Evolutionary conservation across 2,797 vertebrate species (phyloP).

Genomic region (Spatula versicolor): DNA sequence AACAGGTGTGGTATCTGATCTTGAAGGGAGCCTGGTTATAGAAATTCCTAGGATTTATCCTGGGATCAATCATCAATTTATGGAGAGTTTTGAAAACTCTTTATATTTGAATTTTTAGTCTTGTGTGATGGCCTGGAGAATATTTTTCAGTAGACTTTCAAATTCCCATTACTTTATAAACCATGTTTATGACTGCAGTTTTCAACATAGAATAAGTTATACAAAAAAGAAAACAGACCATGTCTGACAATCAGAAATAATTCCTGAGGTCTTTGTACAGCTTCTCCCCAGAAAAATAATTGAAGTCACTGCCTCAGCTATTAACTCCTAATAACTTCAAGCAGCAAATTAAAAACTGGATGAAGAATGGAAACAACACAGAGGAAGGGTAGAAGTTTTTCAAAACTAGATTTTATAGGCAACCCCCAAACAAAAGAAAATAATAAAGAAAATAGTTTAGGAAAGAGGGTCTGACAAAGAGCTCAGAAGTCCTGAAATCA

Average conservation of each 20-base stretch:
- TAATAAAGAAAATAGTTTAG: neutral
- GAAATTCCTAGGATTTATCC: neutral
- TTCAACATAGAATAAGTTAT: neutral
- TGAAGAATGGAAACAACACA: neutral
- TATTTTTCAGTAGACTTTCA: neutral
- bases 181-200: neutral
- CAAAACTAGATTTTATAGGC: neutral
- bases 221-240: neutral
- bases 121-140: neutral
- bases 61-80: neutral
- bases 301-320: neutral
- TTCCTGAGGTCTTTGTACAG: accelerated
- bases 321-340: neutral
- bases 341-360: neutral
- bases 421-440: neutral
- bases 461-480: neutral
- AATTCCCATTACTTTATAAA: neutral
- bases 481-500: neutral
- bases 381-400: neutral
- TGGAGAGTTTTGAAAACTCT: neutral
- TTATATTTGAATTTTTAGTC: neutral
- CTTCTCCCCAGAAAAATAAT: neutral
- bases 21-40: neutral
- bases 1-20: neutral
- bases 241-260: neutral